Base-by-base conservation (phyloP, 2,113 vertebrate species). In the Physeter macrocephalus region DNA sequence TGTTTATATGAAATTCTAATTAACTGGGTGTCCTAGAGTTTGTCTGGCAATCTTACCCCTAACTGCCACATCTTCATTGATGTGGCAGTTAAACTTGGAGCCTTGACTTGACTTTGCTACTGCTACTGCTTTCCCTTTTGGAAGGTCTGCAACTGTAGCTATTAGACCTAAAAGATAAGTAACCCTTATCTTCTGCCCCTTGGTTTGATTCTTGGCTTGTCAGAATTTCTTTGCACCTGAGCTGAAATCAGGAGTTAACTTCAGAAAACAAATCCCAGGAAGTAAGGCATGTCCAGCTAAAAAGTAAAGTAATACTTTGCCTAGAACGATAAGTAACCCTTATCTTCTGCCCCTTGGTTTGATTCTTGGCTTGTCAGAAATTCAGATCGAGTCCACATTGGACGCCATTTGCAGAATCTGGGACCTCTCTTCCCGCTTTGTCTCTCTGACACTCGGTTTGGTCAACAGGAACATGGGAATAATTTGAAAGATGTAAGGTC, bases 141-240 rank as follows among this genome's bases (percentile, higher is more conserved):
- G 31, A 96, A 82, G 89, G 69, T 67, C 62, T 84, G 61, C 15
- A 34, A 43, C 64, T 43, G 54, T n/a, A 36, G 27, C 82, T 77
- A 43, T 80, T 36, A 54, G 39, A 69, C 59, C 39, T 75, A 21
- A 78, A 85, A 78, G 34, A 71, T 21, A 62, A 36, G 20, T 23
- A 36, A 54, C n/a, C 9, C 13, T 75, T 46, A 25, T 20, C 43
- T 77, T 91, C 85, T 90, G 57, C 77, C 39, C 92, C 43, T 90
- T 88, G 34, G 49, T 93, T 87, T 93, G 82, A 95, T 90, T 94
- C 72, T 85, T 80, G 59, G 18, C 57, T 71, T 64, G n/a, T 82
- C 72, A 69, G 66, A 83, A 66, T 90, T 72, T 92, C 57, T 92
- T 78, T 74, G 49, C 57, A 69, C 87, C 52, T 81, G 36, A 95